phyloP scores from a whole-genome alignment of 2,797 vertebrate genomes.

The Decapterus maruadsi region DNA sequence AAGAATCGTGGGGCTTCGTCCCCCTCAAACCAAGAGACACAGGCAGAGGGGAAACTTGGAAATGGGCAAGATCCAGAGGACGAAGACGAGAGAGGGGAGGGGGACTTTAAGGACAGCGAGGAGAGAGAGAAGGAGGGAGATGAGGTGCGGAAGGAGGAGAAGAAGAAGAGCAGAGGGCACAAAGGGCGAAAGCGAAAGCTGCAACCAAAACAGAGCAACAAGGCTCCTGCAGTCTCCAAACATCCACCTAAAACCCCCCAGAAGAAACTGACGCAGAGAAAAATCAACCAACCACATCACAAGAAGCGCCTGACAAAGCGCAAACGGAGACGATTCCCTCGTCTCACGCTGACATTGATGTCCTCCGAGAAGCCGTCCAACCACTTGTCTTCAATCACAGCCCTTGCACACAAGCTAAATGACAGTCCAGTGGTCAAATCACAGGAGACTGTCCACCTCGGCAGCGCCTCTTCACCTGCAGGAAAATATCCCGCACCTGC shows the following conservation, averaged over 20 bases:
- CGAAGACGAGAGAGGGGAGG: constrained; percentile 45
- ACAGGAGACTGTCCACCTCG: constrained; percentile 11
- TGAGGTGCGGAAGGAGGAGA: constrained; percentile 6
- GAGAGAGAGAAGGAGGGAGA: constrained; percentile 9
- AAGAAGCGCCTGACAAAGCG: constrained; percentile 31
- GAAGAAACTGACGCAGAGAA: constrained; percentile 59
- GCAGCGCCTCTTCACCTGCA: neutral
- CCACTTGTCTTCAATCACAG: constrained; percentile 57
- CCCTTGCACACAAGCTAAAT: constrained; percentile 61
- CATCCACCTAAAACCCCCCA: constrained; percentile 34
- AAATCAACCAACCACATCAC: constrained; percentile 19
- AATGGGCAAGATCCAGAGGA: constrained; percentile 16
- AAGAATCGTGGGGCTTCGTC: constrained; percentile 40
- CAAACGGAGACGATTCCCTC: constrained; percentile 69
- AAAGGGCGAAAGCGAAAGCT: constrained; percentile 54
- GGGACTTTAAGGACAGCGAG: neutral
- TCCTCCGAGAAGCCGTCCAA: constrained; percentile 63
- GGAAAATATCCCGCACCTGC: constrained; percentile 18
- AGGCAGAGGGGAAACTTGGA: constrained; percentile 1
- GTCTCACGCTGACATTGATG: constrained; percentile 68
- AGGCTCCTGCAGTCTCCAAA: constrained; percentile 2
- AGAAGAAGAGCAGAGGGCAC: constrained; percentile 40
- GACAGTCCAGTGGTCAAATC: constrained; percentile 12
- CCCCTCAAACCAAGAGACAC: constrained; percentile 46
- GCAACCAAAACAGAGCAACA: constrained; percentile 24